Evolutionary conservation across 2,888 invertebrate genomes (phyloP), one percentile per base, ranked within the genome.

Genomic region (Schizotus pectinicornis): DNA sequence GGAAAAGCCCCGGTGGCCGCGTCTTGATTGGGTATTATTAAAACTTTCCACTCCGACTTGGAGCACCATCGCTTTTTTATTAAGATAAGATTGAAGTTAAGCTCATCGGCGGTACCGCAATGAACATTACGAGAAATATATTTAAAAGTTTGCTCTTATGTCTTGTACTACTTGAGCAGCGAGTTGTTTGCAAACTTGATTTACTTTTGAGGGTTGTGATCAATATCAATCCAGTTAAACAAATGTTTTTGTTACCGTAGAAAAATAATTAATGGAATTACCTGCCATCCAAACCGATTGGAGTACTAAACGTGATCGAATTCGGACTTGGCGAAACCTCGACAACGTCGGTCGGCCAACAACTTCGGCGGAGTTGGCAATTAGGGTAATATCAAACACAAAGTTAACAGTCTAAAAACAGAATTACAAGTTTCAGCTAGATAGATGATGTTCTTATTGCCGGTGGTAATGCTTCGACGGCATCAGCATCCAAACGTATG

Each of bases 41-140:
- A 57, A 57, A 57, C 47, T 57, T 57, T 50, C 38, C 45, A 43
- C 49, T 56, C 49, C 41, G 41, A n/a, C 38, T 33, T 6, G 38
- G 11, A n/a, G 35, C 38, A 12, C 31, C 33, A 57, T 56, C 45
- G 41, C 43, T 51, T 56, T 51, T 51, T 46, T 45, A 46, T 56
- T 35, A 56, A 51, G 46, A 7, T 35, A 34, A 46, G 46, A 51
- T 56, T 56, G 51, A 41, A 56, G 51, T 56, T 38, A 6, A 41
- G 46, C 32, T 50, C 51, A 56, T 46, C 41, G 38, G 56, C 39
- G 46, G 39, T 6, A 45, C 37, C 35, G 43, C 32, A 32, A 45
- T 33, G 33, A 33, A 22, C 47, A 47, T 52, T 52, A 52, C 36
- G 47, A 51, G 47, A 52, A 56, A 56, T 45, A 45, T 57, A 52